Percentiles rank a stretch among this genome's conserved stretches.
Evolutionary conservation across 2,888 invertebrate genomes (phyloP).

Genomic region (Hydrotaea diabolus): DNA sequence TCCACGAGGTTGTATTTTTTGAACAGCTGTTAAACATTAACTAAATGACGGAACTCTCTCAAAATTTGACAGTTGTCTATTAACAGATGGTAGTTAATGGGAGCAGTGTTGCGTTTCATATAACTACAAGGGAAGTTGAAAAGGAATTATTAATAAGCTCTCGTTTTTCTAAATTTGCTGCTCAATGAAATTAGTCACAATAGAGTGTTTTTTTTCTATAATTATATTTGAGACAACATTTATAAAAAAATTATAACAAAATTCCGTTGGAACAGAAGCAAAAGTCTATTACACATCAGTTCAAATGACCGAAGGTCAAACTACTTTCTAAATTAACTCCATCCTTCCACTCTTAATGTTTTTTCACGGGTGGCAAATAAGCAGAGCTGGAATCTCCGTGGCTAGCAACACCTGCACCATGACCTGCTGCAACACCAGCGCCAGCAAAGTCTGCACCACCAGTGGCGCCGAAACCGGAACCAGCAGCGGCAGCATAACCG

Average conservation of each 20-base stretch:
- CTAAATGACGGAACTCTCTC: too few species aligned
- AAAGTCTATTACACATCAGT: constrained; percentile 52
- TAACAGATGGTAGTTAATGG: too few species aligned
- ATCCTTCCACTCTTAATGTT: constrained; percentile 34
- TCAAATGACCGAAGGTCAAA: constrained; percentile 40
- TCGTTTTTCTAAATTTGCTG: too few species aligned
- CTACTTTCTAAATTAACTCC: constrained; percentile 27
- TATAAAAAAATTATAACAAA: constrained; percentile 29
- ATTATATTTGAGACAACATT: constrained; percentile 6
- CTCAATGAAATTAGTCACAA: too few species aligned
- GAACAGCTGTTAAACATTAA: too few species aligned
- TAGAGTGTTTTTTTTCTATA: constrained; percentile 1
- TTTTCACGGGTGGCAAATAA: constrained; percentile 65
- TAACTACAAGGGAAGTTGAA: too few species aligned
- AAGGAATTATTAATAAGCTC: too few species aligned
- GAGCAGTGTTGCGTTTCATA: too few species aligned
- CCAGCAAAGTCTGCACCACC: constrained; percentile 9
- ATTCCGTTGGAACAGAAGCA: constrained; percentile 18
- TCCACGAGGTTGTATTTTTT: too few species aligned
- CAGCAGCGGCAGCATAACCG: not conserved
- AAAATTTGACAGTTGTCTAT: too few species aligned
- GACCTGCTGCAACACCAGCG: not conserved
- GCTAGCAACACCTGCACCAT: not conserved
- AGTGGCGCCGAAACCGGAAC: not conserved
- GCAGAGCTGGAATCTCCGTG: constrained; percentile 33